Evolutionary conservation across 2,888 invertebrate genomes (phyloP).

Genomic region (Myopa testacea): DNA sequence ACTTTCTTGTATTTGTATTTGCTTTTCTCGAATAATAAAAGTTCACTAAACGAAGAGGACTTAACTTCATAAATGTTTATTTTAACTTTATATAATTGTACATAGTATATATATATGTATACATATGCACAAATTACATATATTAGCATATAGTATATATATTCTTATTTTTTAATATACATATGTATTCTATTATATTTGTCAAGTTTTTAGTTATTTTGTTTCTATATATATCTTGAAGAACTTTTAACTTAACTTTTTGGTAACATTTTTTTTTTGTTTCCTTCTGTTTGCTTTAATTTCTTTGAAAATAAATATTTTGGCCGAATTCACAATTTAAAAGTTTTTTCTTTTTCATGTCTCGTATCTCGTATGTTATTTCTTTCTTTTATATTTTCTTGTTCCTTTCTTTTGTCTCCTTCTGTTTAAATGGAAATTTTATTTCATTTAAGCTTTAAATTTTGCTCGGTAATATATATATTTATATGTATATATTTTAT

Average conservation of each 20-base stretch:
- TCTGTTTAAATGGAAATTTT: not conserved
- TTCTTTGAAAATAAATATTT: not conserved
- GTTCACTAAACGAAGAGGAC: not conserved
- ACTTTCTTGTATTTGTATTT: not conserved
- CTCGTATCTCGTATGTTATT: not conserved
- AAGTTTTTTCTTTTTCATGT: not conserved
- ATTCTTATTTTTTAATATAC: not conserved
- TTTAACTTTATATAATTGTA: constrained; percentile 9
- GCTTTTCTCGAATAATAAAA: not conserved
- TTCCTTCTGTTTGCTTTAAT: too few species aligned
- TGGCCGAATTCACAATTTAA: not conserved
- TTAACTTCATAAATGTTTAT: not conserved
- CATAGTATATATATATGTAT: constrained; percentile 10
- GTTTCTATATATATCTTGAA: not conserved
- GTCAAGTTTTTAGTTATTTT: not conserved
- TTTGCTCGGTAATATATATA: not conserved
- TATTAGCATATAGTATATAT: not conserved
- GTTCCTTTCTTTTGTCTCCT: not conserved
- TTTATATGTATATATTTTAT: not conserved
- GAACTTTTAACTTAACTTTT: too few species aligned
- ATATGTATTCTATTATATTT: not conserved
- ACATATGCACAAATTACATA: not conserved
- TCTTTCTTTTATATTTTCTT: not conserved
- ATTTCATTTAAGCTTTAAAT: not conserved
- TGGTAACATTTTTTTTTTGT: too few species aligned